Evolutionary conservation across 1,140 invertebrate species (phyloP), one percentile per base, ranked within the genome.

Genomic region (Liolophura sinensis): DNA sequence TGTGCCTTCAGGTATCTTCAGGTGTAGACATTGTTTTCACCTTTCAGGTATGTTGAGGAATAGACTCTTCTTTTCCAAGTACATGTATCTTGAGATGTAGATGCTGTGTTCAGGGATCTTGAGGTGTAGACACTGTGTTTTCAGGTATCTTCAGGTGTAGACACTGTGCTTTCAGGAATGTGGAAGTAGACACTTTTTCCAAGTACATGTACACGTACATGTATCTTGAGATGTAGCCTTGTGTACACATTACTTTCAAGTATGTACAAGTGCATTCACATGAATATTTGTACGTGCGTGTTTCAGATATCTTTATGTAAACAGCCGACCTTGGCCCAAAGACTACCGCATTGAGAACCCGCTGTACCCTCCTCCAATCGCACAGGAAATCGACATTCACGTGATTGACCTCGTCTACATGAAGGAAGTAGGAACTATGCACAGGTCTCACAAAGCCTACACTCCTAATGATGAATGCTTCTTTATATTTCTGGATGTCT

Each of bases 361-460:
- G 0, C 82, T 93, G 16, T 88, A 91, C 76, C 93, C 93, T 46
- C 93, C 93, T 3, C 92, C 92, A 0, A 93, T 95, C 73, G 92
- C 93, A n/a, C 91, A 93, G 84, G 92, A 95, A 86, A 94, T 95
- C 63, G 93, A 95, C 78, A 92, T 95, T 72, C 92, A 94, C 75
- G 92, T 95, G 1, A 94, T 95, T 72, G 93, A 95, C 85, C 84
- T 95, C 65, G 87, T 89, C 48, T 92, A 90, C 0, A 85, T 95
- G 40, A 89, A 91, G 77, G 88, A 91, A 84, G 82, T 94, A 20
- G 93, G 92, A 5, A 92, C 89, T 52, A 93, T 94, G 90, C 78
- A 93, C n/a, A 86, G 91, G 63, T 88, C 92, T 16, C 93, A 95
- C 78, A 92, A 92, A 82, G 92, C 92, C 1, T 95, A 92, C 76